Conservation (phyloP, 2,797 vertebrate genomes). For the Valencia hispanica region DNA sequence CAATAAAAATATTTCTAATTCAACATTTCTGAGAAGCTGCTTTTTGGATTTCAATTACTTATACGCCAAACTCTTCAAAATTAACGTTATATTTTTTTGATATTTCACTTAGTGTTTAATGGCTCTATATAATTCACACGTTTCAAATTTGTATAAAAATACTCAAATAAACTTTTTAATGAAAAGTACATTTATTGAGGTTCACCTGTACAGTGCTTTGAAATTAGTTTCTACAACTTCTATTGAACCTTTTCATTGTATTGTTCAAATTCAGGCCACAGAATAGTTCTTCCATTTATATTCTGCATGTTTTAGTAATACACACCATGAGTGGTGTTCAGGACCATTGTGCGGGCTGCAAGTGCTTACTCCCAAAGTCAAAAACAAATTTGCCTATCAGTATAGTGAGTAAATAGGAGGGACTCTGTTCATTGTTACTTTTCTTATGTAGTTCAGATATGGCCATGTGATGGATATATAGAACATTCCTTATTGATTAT, state of each 20-base stretch:
- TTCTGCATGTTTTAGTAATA: neutral
- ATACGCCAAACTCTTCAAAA: neutral
- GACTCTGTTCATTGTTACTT: neutral
- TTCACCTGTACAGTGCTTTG: neutral
- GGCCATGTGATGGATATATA: neutral
- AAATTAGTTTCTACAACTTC: neutral
- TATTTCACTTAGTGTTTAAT: neutral
- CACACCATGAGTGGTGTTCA: neutral
- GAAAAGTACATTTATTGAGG: neutral
- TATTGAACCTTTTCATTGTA: neutral
- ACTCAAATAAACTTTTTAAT: neutral
- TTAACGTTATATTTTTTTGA: neutral
- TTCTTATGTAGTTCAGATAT: neutral
- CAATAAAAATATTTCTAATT: no score
- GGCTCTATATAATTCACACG: neutral
- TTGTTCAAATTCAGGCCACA: neutral
- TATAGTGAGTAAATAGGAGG: neutral
- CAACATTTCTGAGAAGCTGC: no score
- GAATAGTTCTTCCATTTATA: neutral
- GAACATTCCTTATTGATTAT: neutral
- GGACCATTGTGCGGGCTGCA: neutral
- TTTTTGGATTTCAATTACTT: neutral
- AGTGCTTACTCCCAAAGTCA: neutral
- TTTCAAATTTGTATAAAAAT: neutral
- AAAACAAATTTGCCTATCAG: neutral